A percentile compares a stretch with the other conserved stretches of the same genome.
These are phyloP conservation scores for Egretta garzetta DNA, from an alignment of 2,113 vertebrate genomes.

Conservation along the genomic window DNA sequence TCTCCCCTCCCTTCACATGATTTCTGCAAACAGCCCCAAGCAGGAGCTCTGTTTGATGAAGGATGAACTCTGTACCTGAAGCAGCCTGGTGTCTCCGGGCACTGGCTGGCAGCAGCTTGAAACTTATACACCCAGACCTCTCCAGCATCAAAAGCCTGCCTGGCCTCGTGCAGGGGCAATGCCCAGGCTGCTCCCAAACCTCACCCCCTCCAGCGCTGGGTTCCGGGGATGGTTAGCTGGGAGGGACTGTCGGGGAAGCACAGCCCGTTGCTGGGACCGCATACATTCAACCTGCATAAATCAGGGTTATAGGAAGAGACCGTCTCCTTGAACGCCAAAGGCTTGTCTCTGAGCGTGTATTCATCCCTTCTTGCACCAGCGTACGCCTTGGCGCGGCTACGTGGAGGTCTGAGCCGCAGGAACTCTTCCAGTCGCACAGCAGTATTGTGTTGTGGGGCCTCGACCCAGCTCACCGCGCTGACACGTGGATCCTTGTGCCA, in stretches of 20 bases:
- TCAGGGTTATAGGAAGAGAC: background rate
- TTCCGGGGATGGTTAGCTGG: accelerated
- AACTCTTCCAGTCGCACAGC: background rate
- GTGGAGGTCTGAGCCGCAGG: accelerated
- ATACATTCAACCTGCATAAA: background rate
- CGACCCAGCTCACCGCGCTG: background rate
- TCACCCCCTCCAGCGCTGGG: accelerated
- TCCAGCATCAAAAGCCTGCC: background rate
- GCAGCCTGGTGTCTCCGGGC: background rate
- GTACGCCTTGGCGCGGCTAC: accelerated
- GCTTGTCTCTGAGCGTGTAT: background rate
- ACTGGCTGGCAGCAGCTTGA: background rate
- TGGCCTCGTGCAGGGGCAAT: background rate
- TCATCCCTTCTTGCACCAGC: background rate
- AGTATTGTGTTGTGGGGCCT: background rate
- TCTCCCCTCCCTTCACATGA: background rate
- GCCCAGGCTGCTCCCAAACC: background rate
- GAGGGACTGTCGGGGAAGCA: accelerated
- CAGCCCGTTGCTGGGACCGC: accelerated
- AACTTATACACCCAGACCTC: accelerated
- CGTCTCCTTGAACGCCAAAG: background rate
- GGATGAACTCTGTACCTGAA: background rate
- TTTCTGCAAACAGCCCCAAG: background rate
- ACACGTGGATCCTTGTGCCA: too few relatives aligned
- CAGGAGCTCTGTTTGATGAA: background rate